Base-by-base conservation (phyloP, 1,140 invertebrate species). In the Pseudachorutes palmiensis region DNA sequence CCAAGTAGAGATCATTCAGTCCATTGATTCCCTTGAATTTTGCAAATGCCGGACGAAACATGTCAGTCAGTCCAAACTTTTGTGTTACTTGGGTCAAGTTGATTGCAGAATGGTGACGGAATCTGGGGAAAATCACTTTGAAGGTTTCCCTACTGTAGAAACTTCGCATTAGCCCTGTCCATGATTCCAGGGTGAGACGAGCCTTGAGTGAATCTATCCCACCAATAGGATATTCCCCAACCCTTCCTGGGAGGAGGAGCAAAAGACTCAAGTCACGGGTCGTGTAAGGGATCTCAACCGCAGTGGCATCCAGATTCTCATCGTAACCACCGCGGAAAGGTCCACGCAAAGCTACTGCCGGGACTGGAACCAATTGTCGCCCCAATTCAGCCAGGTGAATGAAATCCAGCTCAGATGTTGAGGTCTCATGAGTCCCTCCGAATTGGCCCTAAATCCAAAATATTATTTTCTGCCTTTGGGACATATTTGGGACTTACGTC, bases 321-420 rank as follows among this genome's bases (percentile, higher is more conserved):
- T 92, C 90, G 71, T 91, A 91, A 0, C 89, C 89, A 19, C 89
- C 89, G 2, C 89, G 76, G 62, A 92, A 89, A 5, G 66, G 33
- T 0, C 79, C 81, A 73, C 85, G 84, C 78, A 87, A 90, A 0
- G 91, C 86, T 0, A 87, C 88, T 0, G 89, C 88, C 2, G 89
- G 89, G 29, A 92, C 87, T 0, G 88, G 89, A 1, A 92, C 84
- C 1, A 92, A 77, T 58, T 89, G 83, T 22, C 90, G 48, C 2
- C 70, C 70, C 22, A 74, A 32, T 19, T 70, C 65, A 1, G 69
- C 70, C 28, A 74, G 41, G 49, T 74, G 70, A 66, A 74, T 71
- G 26, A 74, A 74, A 45, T 74, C 63, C 72, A 74, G 68, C 0
- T 14, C 36, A 30, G 68, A 49, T 26, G 65, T 58, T 9, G 5